Evolutionary conservation across 2,797 vertebrate species (phyloP).

Genomic region (Acomys russatus): DNA sequence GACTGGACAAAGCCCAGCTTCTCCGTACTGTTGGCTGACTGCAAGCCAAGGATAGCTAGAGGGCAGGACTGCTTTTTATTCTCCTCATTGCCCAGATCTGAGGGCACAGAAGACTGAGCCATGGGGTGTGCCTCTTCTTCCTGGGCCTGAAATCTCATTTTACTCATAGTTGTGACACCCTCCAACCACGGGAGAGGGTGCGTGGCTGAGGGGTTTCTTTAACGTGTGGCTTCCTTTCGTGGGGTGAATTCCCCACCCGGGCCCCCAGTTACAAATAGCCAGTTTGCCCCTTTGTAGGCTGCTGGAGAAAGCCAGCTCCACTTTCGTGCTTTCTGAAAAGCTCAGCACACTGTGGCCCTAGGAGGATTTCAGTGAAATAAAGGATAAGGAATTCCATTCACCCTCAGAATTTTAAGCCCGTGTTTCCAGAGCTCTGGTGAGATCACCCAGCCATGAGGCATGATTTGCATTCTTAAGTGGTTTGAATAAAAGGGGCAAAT

Average conservation of each 20-base stretch:
- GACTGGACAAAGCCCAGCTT: neutral
- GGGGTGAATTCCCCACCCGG: neutral
- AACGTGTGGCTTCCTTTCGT: neutral
- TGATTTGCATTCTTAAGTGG: constrained; percentile 56
- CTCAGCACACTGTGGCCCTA: neutral
- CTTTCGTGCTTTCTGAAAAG: constrained; percentile 33
- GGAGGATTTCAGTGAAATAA: constrained; percentile 7
- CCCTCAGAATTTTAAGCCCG: constrained; percentile 47
- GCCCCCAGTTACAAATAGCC: neutral
- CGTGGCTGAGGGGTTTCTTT: neutral
- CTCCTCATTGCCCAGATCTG: neutral
- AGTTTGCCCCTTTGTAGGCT: neutral
- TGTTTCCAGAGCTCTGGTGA: constrained; percentile 53
- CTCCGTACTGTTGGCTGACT: neutral
- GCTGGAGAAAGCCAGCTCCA: neutral
- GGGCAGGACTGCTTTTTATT: neutral
- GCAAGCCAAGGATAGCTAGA: neutral
- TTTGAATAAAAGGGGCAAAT: constrained; percentile 60
- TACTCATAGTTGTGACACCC: neutral
- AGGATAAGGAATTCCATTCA: constrained; percentile 62
- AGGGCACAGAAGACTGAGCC: accelerated
- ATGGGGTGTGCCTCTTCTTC: accelerated
- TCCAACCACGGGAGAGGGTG: neutral
- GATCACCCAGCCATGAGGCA: constrained; percentile 50
- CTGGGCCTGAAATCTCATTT: neutral